Conservation (phyloP, 2,888 invertebrate genomes). For the Halictus quadricinctus region DNA sequence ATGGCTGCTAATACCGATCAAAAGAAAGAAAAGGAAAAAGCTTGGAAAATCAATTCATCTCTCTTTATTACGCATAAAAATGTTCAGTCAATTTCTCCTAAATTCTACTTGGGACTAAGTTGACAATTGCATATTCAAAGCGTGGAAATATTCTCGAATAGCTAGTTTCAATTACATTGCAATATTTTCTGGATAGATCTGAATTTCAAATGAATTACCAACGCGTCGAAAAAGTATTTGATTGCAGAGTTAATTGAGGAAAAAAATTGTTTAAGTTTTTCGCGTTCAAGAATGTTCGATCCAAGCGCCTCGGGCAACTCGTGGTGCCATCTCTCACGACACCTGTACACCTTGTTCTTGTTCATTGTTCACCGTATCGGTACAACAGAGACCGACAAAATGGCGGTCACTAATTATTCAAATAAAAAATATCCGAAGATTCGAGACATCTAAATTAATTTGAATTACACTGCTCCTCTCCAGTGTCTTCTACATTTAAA, state of each 20-base stretch:
- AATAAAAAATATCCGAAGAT: background rate
- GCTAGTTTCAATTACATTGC: background rate
- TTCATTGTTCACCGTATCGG: slow-evolving; percentile 1
- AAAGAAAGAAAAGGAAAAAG: no score
- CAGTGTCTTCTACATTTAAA: no score
- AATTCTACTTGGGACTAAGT: background rate
- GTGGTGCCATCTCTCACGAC: slow-evolving; percentile 65
- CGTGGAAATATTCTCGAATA: background rate
- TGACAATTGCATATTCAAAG: background rate
- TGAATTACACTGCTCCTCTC: no score
- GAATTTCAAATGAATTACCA: background rate
- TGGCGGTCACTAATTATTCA: background rate
- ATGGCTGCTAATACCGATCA: background rate
- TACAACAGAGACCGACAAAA: slow-evolving; percentile 10
- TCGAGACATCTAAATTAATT: background rate
- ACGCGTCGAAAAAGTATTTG: background rate
- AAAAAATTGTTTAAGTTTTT: background rate
- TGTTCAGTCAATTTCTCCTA: background rate
- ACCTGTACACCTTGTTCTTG: background rate
- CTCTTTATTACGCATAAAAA: background rate
- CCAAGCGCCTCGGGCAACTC: background rate
- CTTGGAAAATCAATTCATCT: background rate
- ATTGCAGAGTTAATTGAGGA: background rate
- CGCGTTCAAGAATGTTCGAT: background rate
- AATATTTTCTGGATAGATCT: background rate